Conservation (phyloP, 2,113 vertebrate genomes). For the Heteronetta atricapilla region DNA sequence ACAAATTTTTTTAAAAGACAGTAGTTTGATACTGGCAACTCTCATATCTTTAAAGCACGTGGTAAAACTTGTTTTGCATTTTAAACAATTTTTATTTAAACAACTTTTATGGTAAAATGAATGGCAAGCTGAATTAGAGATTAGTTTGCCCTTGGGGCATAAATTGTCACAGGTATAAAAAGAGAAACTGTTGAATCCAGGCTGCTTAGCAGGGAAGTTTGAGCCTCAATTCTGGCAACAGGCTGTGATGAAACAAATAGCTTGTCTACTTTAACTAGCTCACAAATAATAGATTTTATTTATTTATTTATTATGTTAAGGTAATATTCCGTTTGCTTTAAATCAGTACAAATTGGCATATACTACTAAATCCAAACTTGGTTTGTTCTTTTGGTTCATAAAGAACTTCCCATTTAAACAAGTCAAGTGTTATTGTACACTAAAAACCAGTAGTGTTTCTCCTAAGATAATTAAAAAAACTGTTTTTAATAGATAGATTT, state of each 20-base stretch:
- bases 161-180: background rate
- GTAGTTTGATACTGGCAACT: background rate
- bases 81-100: background rate
- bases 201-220: background rate
- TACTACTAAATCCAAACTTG: background rate
- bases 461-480: background rate
- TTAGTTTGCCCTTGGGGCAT: background rate
- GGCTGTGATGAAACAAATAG: background rate
- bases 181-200: background rate
- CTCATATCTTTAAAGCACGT: background rate
- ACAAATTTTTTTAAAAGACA: no score
- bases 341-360: background rate
- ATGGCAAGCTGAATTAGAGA: background rate
- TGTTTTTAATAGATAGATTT: background rate
- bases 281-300: background rate
- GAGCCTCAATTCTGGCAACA: background rate
- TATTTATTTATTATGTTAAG: no score
- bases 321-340: background rate
- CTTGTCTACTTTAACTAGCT: background rate
- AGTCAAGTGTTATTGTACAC: background rate
- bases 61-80: slow-evolving; percentile 26
- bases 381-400: background rate
- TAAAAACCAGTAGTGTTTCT: background rate
- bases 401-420: background rate
- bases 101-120: background rate